A percentile compares a stretch with the other conserved stretches of the same genome.
Evolutionary conservation across 2,888 invertebrate species (phyloP).

Genomic region (Epinotia nisella): DNA sequence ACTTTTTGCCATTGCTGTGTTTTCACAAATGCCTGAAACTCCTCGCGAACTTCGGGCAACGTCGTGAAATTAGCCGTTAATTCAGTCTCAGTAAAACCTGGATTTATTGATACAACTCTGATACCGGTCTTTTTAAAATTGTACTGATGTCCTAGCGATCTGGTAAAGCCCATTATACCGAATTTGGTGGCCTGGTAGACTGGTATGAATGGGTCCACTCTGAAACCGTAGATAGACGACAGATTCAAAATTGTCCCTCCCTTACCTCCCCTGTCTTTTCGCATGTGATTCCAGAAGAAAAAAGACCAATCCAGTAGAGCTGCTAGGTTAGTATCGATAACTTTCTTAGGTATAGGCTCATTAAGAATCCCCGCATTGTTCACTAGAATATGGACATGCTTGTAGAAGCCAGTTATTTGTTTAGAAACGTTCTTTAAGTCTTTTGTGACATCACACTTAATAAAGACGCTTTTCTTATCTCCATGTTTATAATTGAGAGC

Average conservation of each 20-base stretch:
- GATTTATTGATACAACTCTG: slow-evolving; percentile 81
- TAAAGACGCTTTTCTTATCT: slow-evolving; percentile 70
- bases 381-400: slow-evolving; percentile 70
- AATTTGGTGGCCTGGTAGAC: slow-evolving; percentile 86
- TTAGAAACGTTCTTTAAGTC: slow-evolving; percentile 72
- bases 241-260: slow-evolving; percentile 88
- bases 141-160: slow-evolving; percentile 72
- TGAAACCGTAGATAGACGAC: slow-evolving; percentile 85
- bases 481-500: slow-evolving; percentile 75
- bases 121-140: slow-evolving; percentile 79
- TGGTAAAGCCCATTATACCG: slow-evolving; percentile 81
- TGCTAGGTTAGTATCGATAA: slow-evolving; percentile 67
- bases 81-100: slow-evolving; percentile 78
- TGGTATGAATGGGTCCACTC: slow-evolving; percentile 78
- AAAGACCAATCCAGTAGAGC: slow-evolving; percentile 70
- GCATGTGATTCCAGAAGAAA: slow-evolving; percentile 84
- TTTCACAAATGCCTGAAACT: slow-evolving; percentile 51
- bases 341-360: slow-evolving; percentile 54
- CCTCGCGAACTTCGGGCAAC: slow-evolving; percentile 46
- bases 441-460: slow-evolving; percentile 79
- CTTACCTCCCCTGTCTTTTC: slow-evolving; percentile 79
- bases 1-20: slow-evolving; percentile 60
- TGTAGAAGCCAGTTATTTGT: slow-evolving; percentile 59
- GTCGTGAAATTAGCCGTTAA: slow-evolving; percentile 46
- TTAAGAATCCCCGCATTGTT: slow-evolving; percentile 75